Evolutionary conservation across 92 coral and sea anemone genomes (phyloP).

Genomic region (Galaxea fascicularis): DNA sequence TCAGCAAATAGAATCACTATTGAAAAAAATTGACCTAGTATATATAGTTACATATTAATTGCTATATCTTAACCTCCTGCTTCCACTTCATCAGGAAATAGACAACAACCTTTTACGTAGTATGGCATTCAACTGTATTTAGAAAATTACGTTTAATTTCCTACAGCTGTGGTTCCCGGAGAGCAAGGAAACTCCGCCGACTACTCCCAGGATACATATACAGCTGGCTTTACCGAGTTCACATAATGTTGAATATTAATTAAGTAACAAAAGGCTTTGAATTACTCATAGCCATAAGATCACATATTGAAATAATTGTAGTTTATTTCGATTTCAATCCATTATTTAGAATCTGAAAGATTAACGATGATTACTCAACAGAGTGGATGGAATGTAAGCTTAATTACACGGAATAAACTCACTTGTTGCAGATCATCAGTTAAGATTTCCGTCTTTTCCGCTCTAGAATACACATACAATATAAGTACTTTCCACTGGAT

Average conservation of each 20-base stretch:
- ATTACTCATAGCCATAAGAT: not conserved
- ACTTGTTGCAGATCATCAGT: conserved; percentile 98
- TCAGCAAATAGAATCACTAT: not conserved
- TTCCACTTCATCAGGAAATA: no score
- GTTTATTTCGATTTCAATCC: conserved; percentile 5
- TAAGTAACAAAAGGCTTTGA: not conserved
- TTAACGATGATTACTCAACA: not conserved
- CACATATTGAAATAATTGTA: not conserved
- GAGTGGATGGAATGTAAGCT: not conserved
- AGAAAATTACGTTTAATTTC: no score
- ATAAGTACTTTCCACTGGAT: not conserved
- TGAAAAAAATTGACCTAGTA: not conserved
- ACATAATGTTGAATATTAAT: not conserved
- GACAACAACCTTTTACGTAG: no score
- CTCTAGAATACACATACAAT: conserved; percentile 59
- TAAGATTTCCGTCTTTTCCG: conserved; percentile 96
- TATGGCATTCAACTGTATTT: no score
- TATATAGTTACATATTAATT: no score
- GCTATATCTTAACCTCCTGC: not conserved
- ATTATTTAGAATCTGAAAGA: not conserved
- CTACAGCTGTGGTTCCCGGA: not conserved
- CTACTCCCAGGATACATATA: not conserved
- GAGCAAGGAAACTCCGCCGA: not conserved
- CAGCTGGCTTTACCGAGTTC: no score
- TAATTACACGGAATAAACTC: conserved; percentile 39